Conservation (phyloP, 2,797 vertebrate species). For the Sebastes aleutianus region DNA sequence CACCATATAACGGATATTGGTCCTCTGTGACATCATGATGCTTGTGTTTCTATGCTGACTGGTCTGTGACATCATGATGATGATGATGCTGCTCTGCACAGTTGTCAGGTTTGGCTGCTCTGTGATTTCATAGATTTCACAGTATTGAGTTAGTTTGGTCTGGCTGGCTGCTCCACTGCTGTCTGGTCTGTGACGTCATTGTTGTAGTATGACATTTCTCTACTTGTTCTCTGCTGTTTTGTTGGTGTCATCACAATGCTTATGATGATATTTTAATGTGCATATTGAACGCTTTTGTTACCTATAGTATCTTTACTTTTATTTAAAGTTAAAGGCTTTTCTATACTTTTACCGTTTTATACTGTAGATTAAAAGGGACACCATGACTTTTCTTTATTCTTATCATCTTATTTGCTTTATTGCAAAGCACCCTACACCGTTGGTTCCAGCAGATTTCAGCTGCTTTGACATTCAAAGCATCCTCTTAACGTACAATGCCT, state of each 20-base stretch:
- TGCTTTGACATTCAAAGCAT: neutral
- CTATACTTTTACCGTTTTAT: neutral
- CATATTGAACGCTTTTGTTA: neutral
- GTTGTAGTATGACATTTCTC: neutral
- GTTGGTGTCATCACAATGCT: neutral
- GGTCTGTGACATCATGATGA: conserved; percentile 22
- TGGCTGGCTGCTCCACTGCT: neutral
- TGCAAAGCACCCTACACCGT: neutral
- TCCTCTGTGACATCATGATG: neutral
- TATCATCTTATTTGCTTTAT: neutral
- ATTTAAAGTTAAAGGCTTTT: neutral
- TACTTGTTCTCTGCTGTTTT: neutral
- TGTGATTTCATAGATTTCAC: conserved; percentile 2
- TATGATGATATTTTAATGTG: neutral
- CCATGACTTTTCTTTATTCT: neutral
- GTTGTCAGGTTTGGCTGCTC: neutral
- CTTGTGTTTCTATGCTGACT: conserved; percentile 4
- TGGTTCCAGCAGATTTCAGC: neutral
- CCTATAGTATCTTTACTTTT: neutral
- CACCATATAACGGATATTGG: neutral
- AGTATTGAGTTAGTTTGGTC: neutral
- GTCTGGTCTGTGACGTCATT: neutral
- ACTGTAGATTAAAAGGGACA: fast-evolving
- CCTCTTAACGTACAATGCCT: neutral
- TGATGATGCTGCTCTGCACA: conserved; percentile 3